Conservation (phyloP, 2,797 vertebrate species). For the Sarcophilus harrisii region DNA sequence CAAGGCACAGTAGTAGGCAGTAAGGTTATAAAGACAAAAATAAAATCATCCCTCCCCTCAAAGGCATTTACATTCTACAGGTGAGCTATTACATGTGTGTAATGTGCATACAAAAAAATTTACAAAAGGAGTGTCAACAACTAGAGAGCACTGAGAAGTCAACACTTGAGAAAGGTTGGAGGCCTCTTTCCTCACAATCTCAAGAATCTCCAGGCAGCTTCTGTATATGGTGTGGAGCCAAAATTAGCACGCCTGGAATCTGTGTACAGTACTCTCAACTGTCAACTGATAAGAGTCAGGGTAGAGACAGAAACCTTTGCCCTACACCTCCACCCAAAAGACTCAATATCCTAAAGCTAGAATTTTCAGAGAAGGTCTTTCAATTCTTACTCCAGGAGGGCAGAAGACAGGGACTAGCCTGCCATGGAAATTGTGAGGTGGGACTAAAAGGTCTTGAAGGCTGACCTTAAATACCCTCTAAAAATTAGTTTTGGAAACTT, state of each 20-base stretch:
- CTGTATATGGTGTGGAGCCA: background rate
- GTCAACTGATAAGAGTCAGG: background rate
- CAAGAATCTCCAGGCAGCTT: background rate
- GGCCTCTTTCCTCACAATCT: background rate
- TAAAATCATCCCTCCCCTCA: background rate
- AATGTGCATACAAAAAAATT: too few species aligned
- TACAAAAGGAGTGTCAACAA: background rate
- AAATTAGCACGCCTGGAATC: slow-evolving; percentile 2
- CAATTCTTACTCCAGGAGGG: background rate
- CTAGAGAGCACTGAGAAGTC: background rate
- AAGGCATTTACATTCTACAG: background rate
- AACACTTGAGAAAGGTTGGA: background rate
- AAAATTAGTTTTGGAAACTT: background rate
- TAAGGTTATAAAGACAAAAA: background rate
- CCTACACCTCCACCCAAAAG: background rate
- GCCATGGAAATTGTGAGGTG: background rate
- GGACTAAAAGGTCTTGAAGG: background rate
- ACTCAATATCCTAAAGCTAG: background rate
- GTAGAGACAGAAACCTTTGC: background rate
- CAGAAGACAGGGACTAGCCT: background rate
- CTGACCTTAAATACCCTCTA: background rate
- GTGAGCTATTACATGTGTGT: background rate
- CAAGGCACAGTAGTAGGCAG: background rate
- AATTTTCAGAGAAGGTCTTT: background rate
- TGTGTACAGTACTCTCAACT: background rate